Conservation (phyloP, 2,113 vertebrate genomes). For the Bolborhynchus lineola region DNA sequence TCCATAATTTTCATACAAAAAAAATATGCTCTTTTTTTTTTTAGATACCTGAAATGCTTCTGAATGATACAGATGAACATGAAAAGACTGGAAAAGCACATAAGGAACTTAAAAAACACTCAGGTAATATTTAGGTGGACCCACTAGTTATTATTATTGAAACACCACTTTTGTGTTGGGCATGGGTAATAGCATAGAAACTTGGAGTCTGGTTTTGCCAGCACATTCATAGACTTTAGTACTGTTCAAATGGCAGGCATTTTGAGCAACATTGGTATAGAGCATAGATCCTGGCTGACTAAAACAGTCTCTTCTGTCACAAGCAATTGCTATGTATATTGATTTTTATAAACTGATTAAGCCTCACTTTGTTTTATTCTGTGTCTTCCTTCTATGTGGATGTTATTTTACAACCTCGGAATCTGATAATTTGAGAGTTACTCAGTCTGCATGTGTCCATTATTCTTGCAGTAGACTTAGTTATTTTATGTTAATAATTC, state of each 20-base stretch:
- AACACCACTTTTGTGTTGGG: background rate
- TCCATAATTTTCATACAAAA: background rate
- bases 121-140: conserved; percentile 68
- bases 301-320: background rate
- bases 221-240: background rate
- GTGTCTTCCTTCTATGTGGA: background rate
- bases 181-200: background rate
- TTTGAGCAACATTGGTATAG: background rate
- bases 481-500: background rate
- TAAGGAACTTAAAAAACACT: conserved; percentile 56
- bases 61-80: conserved; percentile 73
- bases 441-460: background rate
- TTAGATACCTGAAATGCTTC: conserved; percentile 93
- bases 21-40: background rate
- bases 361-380: background rate
- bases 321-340: background rate
- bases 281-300: background rate
- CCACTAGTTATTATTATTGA: background rate
- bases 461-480: background rate
- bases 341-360: background rate
- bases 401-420: background rate
- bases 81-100: conserved; percentile 64
- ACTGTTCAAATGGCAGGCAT: background rate
- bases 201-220: background rate
- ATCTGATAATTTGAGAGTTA: background rate